Evolutionary conservation across 2,797 vertebrate species (phyloP).

Genomic region (Pseudopleuronectes americanus): DNA sequence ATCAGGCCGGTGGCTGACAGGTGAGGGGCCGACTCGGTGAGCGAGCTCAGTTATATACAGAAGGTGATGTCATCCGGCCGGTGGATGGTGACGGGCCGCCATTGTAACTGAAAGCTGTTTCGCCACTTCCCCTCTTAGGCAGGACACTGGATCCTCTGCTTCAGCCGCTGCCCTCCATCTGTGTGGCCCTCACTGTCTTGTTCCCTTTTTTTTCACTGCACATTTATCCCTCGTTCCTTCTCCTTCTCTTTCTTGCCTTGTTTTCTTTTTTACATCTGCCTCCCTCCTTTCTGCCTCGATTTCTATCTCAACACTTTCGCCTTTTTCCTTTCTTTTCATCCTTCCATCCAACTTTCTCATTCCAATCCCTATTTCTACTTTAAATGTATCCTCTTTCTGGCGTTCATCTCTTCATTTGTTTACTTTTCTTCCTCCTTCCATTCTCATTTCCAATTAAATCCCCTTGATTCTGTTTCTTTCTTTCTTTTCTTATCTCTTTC

Average conservation of each 20-base stretch:
- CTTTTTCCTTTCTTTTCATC: neutral
- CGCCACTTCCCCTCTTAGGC: neutral
- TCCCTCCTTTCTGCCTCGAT: neutral
- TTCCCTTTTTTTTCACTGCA: neutral
- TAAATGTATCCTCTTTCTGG: neutral
- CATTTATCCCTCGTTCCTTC: neutral
- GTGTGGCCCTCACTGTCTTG: neutral
- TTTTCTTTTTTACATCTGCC: neutral
- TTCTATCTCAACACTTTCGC: neutral
- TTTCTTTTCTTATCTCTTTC: neutral
- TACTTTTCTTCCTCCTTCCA: too few species aligned
- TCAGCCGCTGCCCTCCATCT: neutral
- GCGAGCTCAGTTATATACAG: slow-evolving; percentile 32
- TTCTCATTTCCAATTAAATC: too few species aligned
- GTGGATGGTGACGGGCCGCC: too few species aligned
- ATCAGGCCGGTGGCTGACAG: slow-evolving; percentile 34
- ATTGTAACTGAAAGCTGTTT: slow-evolving; percentile 8
- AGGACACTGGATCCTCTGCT: neutral
- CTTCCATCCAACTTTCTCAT: neutral
- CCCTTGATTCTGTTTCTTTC: too few species aligned
- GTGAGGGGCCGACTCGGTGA: slow-evolving; percentile 17
- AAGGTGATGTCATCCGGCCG: slow-evolving; percentile 53
- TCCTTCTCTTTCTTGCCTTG: neutral
- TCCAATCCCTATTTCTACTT: neutral
- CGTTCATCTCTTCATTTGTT: neutral